Base-by-base conservation (phyloP, 2,797 vertebrate species). In the Rousettus madagascariensis region DNA sequence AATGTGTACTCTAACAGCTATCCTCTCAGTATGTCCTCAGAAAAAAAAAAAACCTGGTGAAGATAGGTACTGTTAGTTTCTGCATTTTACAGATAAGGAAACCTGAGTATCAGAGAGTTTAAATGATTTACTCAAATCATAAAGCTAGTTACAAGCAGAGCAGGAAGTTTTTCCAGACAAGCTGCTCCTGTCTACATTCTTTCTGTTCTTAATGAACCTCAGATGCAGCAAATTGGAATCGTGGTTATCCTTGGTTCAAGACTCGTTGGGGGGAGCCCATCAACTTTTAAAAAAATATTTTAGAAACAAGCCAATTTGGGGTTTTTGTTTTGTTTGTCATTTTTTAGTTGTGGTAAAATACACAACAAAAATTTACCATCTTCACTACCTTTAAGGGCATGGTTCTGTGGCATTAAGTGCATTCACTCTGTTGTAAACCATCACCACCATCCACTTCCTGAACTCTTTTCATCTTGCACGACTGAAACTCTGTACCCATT, bases 81-180 rank as follows among this genome's bases (percentile, higher is more conserved):
- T 19, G n/a, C 72, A 63, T 71, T 83, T 86, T 78, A 83, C 36
- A 92, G 66, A 61, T 74, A 89, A 94, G 66, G 80, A 87, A 92
- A 82, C 66, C 66, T 53, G 24, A 68, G 61, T 74, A 20, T 63
- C 66, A 91, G 33, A 80, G n/a, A 61, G 53, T 57, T 80, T 78
- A 51, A 87, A 53, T 78, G 63, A 77, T 55, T 80, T 88, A 36
- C 22, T 33, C 74, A 61, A 38, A 65, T 91, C n/a, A 59, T 24
- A 75, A 49, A 84, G 43, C 30, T 92, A 43, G 12, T 94, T 87
- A 77, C 51, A 24, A 51, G 33, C 78, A 77, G 61, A 95, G 33
- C 17, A 65, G 33, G 71, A 95, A 90, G 57, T 91, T 91, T 75
- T 77, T 83, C 33, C 15, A 83, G 33, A 49, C 22, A 93, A 51